Evolutionary conservation across 2,113 vertebrate species (phyloP).

Genomic region (Cyphomyrus plagiostoma): DNA sequence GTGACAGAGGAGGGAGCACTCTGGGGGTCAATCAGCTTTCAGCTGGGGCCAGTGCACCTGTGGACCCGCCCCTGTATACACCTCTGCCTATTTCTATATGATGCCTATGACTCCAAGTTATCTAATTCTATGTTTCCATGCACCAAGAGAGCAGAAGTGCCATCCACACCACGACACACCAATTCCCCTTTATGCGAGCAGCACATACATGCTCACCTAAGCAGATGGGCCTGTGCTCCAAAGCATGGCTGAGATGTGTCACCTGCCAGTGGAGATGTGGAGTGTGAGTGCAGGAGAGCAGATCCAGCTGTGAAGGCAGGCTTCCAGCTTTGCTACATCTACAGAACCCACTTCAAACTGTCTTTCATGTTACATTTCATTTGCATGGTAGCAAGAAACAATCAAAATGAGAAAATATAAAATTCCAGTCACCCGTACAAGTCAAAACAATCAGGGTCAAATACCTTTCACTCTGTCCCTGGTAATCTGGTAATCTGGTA

Average conservation of each 20-base stretch:
- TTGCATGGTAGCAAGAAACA: background rate
- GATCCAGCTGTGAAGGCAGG: background rate
- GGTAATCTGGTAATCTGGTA: background rate
- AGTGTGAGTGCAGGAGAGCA: background rate
- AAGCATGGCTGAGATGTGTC: background rate
- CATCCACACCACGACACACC: background rate
- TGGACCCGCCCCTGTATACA: background rate
- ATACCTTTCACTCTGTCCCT: background rate
- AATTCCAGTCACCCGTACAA: background rate
- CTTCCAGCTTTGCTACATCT: background rate
- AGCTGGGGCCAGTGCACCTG: background rate
- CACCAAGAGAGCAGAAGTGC: constrained; percentile 17
- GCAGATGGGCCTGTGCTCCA: background rate
- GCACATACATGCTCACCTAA: background rate
- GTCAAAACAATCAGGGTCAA: background rate
- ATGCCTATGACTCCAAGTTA: constrained; percentile 36
- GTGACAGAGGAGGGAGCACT: background rate
- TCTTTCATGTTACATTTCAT: background rate
- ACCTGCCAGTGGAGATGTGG: background rate
- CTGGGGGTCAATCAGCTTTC: background rate
- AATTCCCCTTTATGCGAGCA: background rate
- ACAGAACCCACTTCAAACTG: background rate
- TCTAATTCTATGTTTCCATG: constrained; percentile 28
- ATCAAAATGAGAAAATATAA: background rate
- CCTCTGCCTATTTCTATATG: constrained; percentile 14